Evolutionary conservation across 2,888 invertebrate genomes (phyloP), one percentile per base, ranked within the genome.

Genomic region (Acleris literana): DNA sequence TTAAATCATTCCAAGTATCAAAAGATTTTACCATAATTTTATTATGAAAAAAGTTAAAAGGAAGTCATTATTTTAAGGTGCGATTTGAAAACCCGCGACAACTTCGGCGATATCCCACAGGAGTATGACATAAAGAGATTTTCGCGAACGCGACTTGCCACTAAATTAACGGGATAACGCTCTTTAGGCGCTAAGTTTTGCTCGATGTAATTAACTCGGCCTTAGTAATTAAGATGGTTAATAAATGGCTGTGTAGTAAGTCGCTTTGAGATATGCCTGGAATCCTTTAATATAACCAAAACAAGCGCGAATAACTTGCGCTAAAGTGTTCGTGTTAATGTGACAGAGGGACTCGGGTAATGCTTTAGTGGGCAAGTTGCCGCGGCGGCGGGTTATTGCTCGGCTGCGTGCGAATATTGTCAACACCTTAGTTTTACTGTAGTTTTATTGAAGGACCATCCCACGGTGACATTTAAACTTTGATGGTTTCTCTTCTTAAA

Each of bases 211-310:
- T 90, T 90, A 90, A 90, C 88, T 90, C 85, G 84, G 88, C 84
- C 89, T 86, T 84, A 85, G 90, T 88, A 89, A 91, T 91, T 90
- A 90, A 90, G 88, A 88, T 89, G 88, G 87, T 89, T 91, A 88
- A 90, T 92, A 90, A 90, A 90, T 89, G 88, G 87, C 84, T 86
- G 85, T 85, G 89, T 89, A 81, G 84, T 84, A 84, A 90, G 87
- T 86, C 85, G 87, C 88, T 89, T 85, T 85, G 86, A 87, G 87
- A 90, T 88, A 90, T 87, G 86, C 84, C 78, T 81, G 84, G 88
- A 90, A 90, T 90, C 86, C 88, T 87, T 88, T 91, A 90, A 88
- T 88, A 87, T 85, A 84, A 85, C 85, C 85, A 83, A 87, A 90
- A 88, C 85, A 88, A 83, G 82, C 80, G 77, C 71, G 76, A 83